phyloP scores from a whole-genome alignment of 2,888 invertebrate genomes.

The Corbicula japonica region DNA sequence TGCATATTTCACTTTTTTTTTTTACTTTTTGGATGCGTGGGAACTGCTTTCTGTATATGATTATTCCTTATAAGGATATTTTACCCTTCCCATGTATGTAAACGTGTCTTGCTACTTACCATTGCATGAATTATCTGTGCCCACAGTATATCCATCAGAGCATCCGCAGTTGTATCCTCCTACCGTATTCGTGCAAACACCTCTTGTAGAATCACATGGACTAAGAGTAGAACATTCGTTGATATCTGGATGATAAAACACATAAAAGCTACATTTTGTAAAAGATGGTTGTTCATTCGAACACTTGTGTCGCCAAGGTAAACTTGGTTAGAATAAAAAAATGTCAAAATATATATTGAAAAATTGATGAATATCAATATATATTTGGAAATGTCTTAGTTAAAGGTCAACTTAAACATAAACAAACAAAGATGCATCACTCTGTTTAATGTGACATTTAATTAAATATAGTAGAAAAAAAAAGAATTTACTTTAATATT shows the following conservation, averaged over 20 bases:
- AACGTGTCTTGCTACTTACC: conserved; percentile 46
- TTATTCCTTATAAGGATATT: not conserved
- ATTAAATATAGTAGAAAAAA: not conserved
- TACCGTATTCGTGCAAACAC: conserved; percentile 66
- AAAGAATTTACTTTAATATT: no score
- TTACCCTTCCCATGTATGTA: not conserved
- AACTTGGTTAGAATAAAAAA: not conserved
- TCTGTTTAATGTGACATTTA: not conserved
- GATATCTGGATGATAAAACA: conserved; percentile 62
- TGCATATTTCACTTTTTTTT: no score
- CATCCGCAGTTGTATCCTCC: conserved; percentile 68
- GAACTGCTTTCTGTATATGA: not conserved
- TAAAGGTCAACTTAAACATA: not conserved
- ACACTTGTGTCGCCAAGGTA: not conserved
- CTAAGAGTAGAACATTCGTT: conserved; percentile 61
- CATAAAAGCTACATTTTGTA: no score
- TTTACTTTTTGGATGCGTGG: no score
- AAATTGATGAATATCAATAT: not conserved
- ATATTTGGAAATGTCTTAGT: not conserved
- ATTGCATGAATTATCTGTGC: conserved; percentile 61
- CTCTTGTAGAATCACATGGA: conserved; percentile 57
- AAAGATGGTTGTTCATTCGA: no score
- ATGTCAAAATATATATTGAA: not conserved
- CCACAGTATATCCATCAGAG: conserved; percentile 61
- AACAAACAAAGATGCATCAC: not conserved